These are phyloP conservation scores for Drosophila aldrichi DNA, from an alignment of 2,888 invertebrate genomes.

Conservation along the genomic window DNA sequence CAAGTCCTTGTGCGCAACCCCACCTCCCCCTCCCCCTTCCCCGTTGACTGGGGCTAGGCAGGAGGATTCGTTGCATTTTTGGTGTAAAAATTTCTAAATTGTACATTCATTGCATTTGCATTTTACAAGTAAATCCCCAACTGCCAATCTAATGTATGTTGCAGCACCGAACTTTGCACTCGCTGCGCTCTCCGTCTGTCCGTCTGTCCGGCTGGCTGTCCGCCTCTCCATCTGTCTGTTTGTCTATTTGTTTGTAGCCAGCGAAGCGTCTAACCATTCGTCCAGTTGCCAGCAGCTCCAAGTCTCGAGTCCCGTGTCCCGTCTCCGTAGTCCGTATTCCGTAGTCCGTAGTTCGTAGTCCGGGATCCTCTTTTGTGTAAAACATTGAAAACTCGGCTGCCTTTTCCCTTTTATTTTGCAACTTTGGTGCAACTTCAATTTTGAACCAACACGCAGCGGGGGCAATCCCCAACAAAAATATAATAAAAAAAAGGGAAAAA, in stretches of 20 bases:
- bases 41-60: background rate
- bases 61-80: slow-evolving; percentile 52
- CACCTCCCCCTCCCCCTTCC: slow-evolving; percentile 7
- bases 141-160: slow-evolving; percentile 80
- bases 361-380: slow-evolving; percentile 76
- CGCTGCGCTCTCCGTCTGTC: slow-evolving; percentile 16
- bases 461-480: slow-evolving; percentile 5
- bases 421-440: slow-evolving; percentile 74
- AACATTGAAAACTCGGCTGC: slow-evolving; percentile 73
- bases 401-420: slow-evolving; percentile 58
- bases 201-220: slow-evolving; percentile 7
- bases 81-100: slow-evolving; percentile 80
- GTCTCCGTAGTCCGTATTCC: too few relatives aligned
- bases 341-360: background rate
- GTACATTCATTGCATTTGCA: slow-evolving; percentile 81
- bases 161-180: slow-evolving; percentile 57
- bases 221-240: slow-evolving; percentile 23
- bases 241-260: slow-evolving; percentile 73
- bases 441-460: slow-evolving; percentile 67
- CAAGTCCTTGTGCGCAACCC: background rate
- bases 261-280: slow-evolving; percentile 78
- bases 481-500: slow-evolving; percentile 10
- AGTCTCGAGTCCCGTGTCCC: slow-evolving; percentile 22
- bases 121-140: slow-evolving; percentile 81
- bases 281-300: slow-evolving; percentile 52